These are phyloP conservation scores for Halcyon leucocephala DNA, from an alignment of 2,797 vertebrate genomes.

Conservation along the genomic window DNA sequence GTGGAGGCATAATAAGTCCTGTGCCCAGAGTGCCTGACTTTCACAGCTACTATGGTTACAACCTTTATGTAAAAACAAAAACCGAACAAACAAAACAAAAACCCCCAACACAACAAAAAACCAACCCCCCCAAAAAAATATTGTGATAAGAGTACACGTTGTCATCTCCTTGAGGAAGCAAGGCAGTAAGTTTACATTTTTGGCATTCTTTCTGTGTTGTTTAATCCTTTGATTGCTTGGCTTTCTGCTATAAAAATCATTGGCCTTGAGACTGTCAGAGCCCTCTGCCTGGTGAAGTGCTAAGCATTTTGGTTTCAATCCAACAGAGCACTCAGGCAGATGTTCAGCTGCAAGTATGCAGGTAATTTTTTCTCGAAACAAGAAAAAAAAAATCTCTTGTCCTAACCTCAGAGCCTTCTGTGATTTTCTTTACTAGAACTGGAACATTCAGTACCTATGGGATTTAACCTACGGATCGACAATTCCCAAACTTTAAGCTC, in stretches of 20 bases:
- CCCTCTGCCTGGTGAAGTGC: neutral
- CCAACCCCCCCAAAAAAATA: no score
- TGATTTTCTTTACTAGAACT: conserved; percentile 17
- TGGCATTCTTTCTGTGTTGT: neutral
- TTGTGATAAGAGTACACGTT: neutral
- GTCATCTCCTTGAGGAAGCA: conserved; percentile 27
- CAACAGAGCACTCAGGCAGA: conserved; percentile 46
- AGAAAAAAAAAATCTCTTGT: neutral
- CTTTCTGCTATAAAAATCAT: conserved; percentile 29
- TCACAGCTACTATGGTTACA: neutral
- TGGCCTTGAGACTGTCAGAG: conserved; percentile 39
- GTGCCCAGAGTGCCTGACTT: neutral
- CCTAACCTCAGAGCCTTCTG: conserved; percentile 18
- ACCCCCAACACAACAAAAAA: no score
- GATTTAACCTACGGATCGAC: neutral
- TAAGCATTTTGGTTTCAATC: conserved; percentile 52
- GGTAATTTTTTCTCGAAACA: conserved; percentile 39
- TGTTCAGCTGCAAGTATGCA: conserved; percentile 45
- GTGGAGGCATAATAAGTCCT: conserved; percentile 9
- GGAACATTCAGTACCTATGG: neutral
- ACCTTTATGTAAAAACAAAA: neutral
- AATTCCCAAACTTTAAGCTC: neutral
- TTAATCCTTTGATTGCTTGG: conserved; percentile 23
- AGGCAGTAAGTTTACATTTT: conserved; percentile 10
- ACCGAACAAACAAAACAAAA: neutral